phyloP scores from a whole-genome alignment of 2,888 invertebrate genomes.

The Dynastes maya region DNA sequence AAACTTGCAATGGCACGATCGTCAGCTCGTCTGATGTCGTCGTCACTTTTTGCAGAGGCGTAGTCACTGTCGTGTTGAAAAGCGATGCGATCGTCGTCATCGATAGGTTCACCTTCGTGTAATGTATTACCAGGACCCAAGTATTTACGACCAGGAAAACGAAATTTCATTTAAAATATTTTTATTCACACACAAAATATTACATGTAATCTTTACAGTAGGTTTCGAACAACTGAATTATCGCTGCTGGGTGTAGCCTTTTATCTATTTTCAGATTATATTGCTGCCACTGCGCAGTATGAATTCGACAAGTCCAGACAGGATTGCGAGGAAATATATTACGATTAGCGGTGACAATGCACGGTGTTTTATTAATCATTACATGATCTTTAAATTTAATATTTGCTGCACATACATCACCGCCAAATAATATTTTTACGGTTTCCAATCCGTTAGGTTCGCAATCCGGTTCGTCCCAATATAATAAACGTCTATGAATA shows the following conservation, averaged over 20 bases:
- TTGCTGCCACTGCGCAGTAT: too few relatives aligned
- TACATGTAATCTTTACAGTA: too few relatives aligned
- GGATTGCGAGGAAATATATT: background rate
- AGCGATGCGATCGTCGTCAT: conserved; percentile 19
- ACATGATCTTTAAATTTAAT: too few relatives aligned
- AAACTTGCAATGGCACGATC: too few relatives aligned
- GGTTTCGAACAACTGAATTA: too few relatives aligned
- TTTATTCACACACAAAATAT: too few relatives aligned
- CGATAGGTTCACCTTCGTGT: conserved; percentile 21
- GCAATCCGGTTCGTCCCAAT: conserved; percentile 11
- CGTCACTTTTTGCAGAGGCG: background rate
- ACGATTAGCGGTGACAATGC: background rate
- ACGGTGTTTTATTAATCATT: background rate
- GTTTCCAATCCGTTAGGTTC: background rate
- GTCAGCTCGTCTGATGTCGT: background rate
- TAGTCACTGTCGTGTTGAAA: conserved; percentile 12
- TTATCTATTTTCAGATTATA: too few relatives aligned
- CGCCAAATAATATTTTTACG: background rate
- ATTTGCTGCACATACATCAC: too few relatives aligned
- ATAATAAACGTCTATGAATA: background rate
- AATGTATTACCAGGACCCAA: conserved; percentile 26
- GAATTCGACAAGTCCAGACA: background rate
- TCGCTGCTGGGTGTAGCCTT: too few relatives aligned
- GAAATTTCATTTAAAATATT: too few relatives aligned
- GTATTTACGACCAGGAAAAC: too few relatives aligned